phyloP scores from a whole-genome alignment of 1,140 invertebrate species.

The Diabrotica undecimpunctata region DNA sequence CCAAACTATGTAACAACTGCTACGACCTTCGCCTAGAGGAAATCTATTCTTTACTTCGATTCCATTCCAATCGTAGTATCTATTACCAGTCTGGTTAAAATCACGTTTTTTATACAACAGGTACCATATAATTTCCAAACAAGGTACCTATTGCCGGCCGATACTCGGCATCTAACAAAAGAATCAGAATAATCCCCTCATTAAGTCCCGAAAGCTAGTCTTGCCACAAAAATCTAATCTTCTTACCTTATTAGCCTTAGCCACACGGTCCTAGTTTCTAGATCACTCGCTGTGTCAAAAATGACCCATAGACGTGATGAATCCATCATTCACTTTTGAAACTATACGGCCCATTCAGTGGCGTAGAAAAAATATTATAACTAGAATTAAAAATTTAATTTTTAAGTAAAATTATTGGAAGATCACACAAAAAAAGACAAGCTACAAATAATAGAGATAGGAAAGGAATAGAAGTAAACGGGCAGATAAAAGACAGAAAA shows the following conservation, averaged over 20 bases:
- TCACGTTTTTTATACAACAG: too few species aligned
- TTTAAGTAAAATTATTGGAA: too few species aligned
- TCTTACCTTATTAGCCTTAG: neutral
- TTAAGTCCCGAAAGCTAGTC: neutral
- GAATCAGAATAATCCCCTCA: slow-evolving; percentile 1
- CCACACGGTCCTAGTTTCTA: neutral
- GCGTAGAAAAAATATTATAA: neutral
- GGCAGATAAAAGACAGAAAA: too few species aligned
- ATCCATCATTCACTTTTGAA: neutral
- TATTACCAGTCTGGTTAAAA: too few species aligned
- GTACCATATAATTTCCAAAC: too few species aligned
- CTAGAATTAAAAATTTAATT: too few species aligned
- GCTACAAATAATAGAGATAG: too few species aligned
- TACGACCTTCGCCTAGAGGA: too few species aligned
- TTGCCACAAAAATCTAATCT: neutral
- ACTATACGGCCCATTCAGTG: neutral
- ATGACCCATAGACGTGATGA: neutral
- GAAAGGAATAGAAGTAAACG: too few species aligned
- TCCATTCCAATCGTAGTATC: neutral
- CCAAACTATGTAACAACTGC: too few species aligned
- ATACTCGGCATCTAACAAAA: neutral
- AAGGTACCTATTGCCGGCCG: too few species aligned
- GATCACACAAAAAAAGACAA: too few species aligned
- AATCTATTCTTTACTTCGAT: neutral
- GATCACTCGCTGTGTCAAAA: slow-evolving; percentile 1